Evolutionary conservation across 2,888 invertebrate genomes (phyloP), one percentile per base, ranked within the genome.

Genomic region (Stictocephala bisonia): DNA sequence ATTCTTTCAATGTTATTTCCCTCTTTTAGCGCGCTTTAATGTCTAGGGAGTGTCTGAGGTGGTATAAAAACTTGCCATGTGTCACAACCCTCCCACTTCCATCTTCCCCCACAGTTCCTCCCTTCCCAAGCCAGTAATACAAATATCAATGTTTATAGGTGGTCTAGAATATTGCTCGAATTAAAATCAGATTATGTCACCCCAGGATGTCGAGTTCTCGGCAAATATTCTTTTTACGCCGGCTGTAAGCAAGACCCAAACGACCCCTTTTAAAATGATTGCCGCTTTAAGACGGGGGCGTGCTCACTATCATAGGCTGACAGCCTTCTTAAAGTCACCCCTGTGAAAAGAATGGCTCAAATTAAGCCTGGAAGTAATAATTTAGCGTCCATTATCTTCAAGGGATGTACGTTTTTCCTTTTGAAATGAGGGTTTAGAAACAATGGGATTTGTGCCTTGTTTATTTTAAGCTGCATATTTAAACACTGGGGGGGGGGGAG

Each of bases 101-200:
- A 27, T 40, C 18, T 11, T 18, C 40, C 26, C 26, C 13, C 44
- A 40, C 60, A n/a, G n/a, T 40, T 15, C 2, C 51, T 9, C 50
- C 1, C 11, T 22, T 3, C 48, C n/a, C n/a, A n/a, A n/a, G 11
- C 2, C 27, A 18, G 31, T 58, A 58, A 58, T 60, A 60, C 64
- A 64, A 60, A 64, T 64, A 64, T 64, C 64, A 64, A 64, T 64
- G 64, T 64, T 64, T 64, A 60, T 64, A 44, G 60, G 35, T 15
- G 20, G 35, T 1, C 24, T 2, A 13, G 27, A 18, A 40, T 64
- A 64, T 64, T 64, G 64, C 44, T n/a, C 11, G 64, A 64, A 44
- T 64, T 64, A 64, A 64, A 64, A n/a, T 26, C 44, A 26, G 40
- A 64, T 64, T 64, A 64, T 9, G 44, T n/a, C n/a, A n/a, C 2